Conservation (phyloP, 2,113 vertebrate genomes). For the Condylura cristata region DNA sequence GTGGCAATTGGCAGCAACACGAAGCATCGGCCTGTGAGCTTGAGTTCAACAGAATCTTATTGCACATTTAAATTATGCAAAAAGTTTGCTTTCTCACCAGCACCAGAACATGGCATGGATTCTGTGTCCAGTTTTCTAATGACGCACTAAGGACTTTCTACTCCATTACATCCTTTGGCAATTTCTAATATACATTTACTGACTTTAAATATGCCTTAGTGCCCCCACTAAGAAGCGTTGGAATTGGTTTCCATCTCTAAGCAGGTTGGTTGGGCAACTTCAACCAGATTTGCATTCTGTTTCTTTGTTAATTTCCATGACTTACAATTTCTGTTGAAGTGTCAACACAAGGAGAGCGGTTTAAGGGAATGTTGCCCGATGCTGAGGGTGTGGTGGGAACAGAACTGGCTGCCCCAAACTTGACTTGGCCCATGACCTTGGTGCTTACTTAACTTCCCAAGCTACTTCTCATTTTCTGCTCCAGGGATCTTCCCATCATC, state of each 20-base stretch:
- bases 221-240: background rate
- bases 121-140: slow-evolving; percentile 14
- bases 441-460: background rate
- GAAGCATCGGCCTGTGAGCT: background rate
- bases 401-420: background rate
- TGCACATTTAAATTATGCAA: background rate
- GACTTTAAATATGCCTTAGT: background rate
- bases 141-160: background rate
- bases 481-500: background rate
- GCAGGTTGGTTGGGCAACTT: slow-evolving; percentile 1
- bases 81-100: background rate
- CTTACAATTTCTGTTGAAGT: background rate
- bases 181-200: slow-evolving; percentile 54
- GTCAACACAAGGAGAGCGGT: background rate
- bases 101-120: slow-evolving; percentile 23
- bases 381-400: background rate
- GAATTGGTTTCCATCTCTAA: slow-evolving; percentile 1
- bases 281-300: background rate
- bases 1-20: background rate
- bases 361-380: background rate
- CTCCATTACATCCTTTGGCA: background rate
- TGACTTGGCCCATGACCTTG: background rate
- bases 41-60: background rate
- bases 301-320: background rate
- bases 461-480: background rate